Evolutionary conservation across 2,113 vertebrate genomes (phyloP).

Genomic region (Naja naja): DNA sequence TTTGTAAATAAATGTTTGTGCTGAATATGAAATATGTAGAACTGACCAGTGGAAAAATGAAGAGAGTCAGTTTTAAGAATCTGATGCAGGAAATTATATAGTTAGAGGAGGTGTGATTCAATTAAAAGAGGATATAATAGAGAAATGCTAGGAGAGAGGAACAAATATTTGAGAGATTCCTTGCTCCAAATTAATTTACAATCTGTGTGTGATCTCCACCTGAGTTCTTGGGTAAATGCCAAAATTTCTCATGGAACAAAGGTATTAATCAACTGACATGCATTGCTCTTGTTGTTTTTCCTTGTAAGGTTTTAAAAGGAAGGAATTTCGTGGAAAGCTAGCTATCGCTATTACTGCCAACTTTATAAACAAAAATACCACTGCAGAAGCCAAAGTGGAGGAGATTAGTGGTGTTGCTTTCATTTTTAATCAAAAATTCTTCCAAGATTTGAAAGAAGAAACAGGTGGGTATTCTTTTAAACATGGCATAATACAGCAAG

Average conservation of each 20-base stretch:
- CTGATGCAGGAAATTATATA: background rate
- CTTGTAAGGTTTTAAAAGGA: constrained; percentile 87
- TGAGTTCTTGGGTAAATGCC: background rate
- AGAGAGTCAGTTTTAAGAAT: background rate
- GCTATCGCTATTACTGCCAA: constrained; percentile 98
- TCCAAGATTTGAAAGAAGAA: constrained; percentile 93
- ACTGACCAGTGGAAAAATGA: background rate
- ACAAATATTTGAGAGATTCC: background rate
- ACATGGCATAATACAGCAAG: constrained; percentile 4
- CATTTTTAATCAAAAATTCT: constrained; percentile 99
- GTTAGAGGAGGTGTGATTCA: background rate
- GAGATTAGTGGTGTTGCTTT: constrained; percentile 98
- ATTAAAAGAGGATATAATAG: background rate
- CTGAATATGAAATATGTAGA: background rate
- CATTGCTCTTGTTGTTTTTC: background rate
- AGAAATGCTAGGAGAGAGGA: background rate
- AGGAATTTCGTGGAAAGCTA: constrained; percentile 95
- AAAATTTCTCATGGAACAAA: background rate
- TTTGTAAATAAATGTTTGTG: background rate
- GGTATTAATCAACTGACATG: background rate
- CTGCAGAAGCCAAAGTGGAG: constrained; percentile 94
- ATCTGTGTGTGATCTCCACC: background rate
- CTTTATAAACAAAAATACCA: constrained; percentile 97
- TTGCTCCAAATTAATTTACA: background rate
- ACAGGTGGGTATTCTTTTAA: constrained; percentile 77